Evolutionary conservation across 2,797 vertebrate species (phyloP).

Genomic region (Hippoglossus hippoglossus): DNA sequence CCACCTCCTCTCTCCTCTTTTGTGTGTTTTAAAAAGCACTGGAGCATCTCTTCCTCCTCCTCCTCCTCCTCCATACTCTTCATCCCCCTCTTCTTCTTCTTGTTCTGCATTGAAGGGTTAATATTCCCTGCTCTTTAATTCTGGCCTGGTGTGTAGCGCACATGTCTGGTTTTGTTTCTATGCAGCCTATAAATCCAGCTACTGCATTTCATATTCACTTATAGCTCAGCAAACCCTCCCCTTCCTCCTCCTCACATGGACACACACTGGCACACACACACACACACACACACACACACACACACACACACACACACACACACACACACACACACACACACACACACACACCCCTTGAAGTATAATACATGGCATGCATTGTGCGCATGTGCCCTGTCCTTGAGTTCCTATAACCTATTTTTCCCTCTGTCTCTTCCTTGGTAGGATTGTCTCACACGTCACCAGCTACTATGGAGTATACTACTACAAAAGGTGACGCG

Average conservation of each 20-base stretch:
- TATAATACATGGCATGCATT: slow-evolving; percentile 58
- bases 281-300: slow-evolving; percentile 4
- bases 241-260: background rate
- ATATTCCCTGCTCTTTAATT: background rate
- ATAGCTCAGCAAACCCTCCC: slow-evolving; percentile 40
- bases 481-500: slow-evolving; percentile 81
- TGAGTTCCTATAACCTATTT: slow-evolving; percentile 78
- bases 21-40: slow-evolving; percentile 19
- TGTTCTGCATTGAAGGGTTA: slow-evolving; percentile 30
- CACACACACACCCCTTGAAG: slow-evolving; percentile 44
- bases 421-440: slow-evolving; percentile 64
- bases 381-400: slow-evolving; percentile 81
- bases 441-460: slow-evolving; percentile 77
- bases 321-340: background rate
- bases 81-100: no score
- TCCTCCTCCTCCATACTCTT: no score
- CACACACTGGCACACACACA: background rate
- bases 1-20: background rate
- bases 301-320: slow-evolving; percentile 22
- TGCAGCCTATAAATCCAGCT: slow-evolving; percentile 48
- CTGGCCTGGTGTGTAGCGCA: background rate
- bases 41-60: background rate
- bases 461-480: slow-evolving; percentile 74
- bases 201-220: slow-evolving; percentile 65
- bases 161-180: slow-evolving; percentile 20